These are phyloP conservation scores for Ditula angustiorana DNA, from an alignment of 2,888 invertebrate species.

Conservation along the genomic window DNA sequence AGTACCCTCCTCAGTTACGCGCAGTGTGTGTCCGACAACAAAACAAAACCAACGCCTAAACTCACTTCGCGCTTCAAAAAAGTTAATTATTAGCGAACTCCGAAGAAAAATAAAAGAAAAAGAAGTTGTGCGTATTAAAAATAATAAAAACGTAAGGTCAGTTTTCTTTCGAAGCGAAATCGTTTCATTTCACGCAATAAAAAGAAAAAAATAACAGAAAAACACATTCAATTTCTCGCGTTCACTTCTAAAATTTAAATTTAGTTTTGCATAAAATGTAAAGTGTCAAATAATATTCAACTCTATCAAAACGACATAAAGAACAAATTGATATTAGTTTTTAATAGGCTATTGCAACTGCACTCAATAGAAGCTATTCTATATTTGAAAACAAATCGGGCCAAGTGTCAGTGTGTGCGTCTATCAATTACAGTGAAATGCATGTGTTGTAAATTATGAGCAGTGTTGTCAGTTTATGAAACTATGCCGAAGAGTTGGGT, in stretches of 20 bases:
- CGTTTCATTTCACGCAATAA: neutral
- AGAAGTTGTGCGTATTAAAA: slow-evolving; percentile 5
- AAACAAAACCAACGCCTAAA: slow-evolving; percentile 61
- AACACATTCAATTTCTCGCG: neutral
- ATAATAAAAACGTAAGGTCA: neutral
- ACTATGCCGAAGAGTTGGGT: slow-evolving; percentile 5
- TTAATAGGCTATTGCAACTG: slow-evolving; percentile 27
- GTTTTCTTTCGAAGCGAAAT: neutral
- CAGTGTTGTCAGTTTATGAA: slow-evolving; percentile 44
- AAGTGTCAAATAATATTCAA: slow-evolving; percentile 9
- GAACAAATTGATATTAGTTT: slow-evolving; percentile 11
- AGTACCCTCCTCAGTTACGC: slow-evolving; percentile 64
- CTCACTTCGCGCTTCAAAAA: slow-evolving; percentile 42
- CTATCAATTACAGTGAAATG: slow-evolving; percentile 46
- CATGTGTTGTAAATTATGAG: slow-evolving; percentile 46
- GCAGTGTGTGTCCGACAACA: slow-evolving; percentile 67
- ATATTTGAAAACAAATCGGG: slow-evolving; percentile 47
- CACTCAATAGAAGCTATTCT: slow-evolving; percentile 40
- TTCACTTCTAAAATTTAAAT: neutral
- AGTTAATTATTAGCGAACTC: neutral
- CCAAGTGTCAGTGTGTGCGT: slow-evolving; percentile 47
- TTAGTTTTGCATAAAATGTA: neutral
- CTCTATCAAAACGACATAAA: slow-evolving; percentile 8
- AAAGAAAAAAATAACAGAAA: neutral
- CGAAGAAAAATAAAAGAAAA: slow-evolving; percentile 13